These are phyloP conservation scores for Hestina assimilis DNA, from an alignment of 1,140 invertebrate genomes.

Conservation along the genomic window DNA sequence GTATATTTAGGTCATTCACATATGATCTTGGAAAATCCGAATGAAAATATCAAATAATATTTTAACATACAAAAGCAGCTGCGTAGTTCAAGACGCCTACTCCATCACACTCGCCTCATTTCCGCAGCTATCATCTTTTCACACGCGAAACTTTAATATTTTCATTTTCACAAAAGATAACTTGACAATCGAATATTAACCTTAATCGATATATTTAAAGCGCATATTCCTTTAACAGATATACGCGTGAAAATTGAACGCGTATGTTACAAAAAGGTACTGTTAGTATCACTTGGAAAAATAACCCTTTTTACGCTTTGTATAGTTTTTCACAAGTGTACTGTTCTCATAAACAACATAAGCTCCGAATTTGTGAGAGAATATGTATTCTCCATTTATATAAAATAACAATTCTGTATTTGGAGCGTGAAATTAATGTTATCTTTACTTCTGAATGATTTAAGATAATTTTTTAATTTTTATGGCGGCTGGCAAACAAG, in stretches of 20 bases:
- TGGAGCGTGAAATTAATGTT: neutral
- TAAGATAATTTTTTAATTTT: no score
- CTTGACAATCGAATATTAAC: neutral
- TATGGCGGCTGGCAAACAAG: no score
- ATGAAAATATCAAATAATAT: neutral
- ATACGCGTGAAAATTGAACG: constrained; percentile 20
- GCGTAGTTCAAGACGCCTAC: constrained; percentile 14
- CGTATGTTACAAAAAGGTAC: constrained; percentile 27
- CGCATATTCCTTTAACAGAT: neutral
- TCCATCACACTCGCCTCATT: constrained; percentile 31
- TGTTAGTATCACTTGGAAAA: constrained; percentile 30
- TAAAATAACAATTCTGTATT: constrained; percentile 1
- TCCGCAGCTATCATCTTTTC: constrained; percentile 33
- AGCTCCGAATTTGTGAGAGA: constrained; percentile 14
- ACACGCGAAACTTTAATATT: constrained; percentile 37
- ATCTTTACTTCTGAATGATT: no score
- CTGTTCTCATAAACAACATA: constrained; percentile 24
- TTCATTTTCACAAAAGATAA: constrained; percentile 25
- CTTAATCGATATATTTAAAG: constrained; percentile 2
- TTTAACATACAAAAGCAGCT: neutral
- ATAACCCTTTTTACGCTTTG: constrained; percentile 24
- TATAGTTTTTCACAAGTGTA: constrained; percentile 24
- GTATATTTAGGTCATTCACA: neutral
- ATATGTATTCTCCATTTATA: constrained; percentile 1
- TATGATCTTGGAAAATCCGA: neutral